Percentiles rank a stretch among this genome's conserved stretches.
Conservation (phyloP, 1,140 invertebrate species). For the Zelostemma sp. region DNA sequence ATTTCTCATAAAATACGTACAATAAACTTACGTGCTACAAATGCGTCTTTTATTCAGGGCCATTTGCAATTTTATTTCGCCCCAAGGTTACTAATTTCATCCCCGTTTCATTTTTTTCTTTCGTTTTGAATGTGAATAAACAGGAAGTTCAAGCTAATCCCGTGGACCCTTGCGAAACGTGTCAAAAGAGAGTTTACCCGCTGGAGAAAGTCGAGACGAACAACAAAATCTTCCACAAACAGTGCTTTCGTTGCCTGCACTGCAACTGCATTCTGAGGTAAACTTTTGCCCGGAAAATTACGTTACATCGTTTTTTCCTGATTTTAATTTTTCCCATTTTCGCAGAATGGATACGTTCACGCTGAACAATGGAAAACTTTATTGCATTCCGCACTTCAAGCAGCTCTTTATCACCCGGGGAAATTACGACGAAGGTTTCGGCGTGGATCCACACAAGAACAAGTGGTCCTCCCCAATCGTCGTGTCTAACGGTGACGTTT, state of each 20-base stretch:
- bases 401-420: conserved; percentile 87
- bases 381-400: conserved; percentile 85
- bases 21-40: conserved; percentile 46
- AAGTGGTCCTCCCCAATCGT: conserved; percentile 71
- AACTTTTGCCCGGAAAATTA: too few species aligned
- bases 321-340: conserved; percentile 5
- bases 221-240: conserved; percentile 81
- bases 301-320: too few species aligned
- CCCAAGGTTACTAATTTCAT: neutral
- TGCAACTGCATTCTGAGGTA: conserved; percentile 84
- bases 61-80: conserved; percentile 45
- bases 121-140: conserved; percentile 48
- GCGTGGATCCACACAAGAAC: conserved; percentile 75
- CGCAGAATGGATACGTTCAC: conserved; percentile 83
- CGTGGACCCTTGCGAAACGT: conserved; percentile 78
- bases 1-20: conserved; percentile 43
- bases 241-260: conserved; percentile 85
- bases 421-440: conserved; percentile 87
- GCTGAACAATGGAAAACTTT: conserved; percentile 80
- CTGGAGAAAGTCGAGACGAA: conserved; percentile 85
- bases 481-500: conserved; percentile 62
- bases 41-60: conserved; percentile 48
- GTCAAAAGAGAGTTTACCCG: conserved; percentile 82
- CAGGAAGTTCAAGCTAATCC: conserved; percentile 72
- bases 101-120: conserved; percentile 28